Conservation (phyloP, 2,797 vertebrate species). For the Rhinella marina region DNA sequence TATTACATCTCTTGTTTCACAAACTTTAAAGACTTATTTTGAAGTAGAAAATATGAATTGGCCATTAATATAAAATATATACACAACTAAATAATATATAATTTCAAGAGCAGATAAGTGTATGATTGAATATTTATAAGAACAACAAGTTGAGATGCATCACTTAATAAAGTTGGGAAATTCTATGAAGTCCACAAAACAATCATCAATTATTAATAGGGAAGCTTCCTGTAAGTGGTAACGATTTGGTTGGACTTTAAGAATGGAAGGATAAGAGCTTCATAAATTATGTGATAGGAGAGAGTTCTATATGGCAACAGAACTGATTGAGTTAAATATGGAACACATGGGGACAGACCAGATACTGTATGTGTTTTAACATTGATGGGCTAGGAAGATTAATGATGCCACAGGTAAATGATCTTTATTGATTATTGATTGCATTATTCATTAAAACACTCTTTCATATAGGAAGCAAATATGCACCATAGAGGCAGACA, state of each 20-base stretch:
- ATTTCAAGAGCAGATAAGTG: neutral
- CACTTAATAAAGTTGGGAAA: constrained; percentile 26
- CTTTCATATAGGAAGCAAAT: neutral
- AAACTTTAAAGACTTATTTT: neutral
- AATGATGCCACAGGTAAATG: neutral
- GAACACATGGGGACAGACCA: neutral
- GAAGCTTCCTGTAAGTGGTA: constrained; percentile 27
- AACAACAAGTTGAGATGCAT: constrained; percentile 26
- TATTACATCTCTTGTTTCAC: neutral
- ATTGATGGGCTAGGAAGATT: neutral
- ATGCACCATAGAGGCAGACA: neutral
- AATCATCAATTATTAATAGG: constrained; percentile 36
- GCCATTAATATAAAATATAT: neutral
- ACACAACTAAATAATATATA: neutral
- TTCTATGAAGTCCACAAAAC: constrained; percentile 20
- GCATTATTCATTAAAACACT: constrained; percentile 1
- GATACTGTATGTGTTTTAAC: neutral
- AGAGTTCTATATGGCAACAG: neutral
- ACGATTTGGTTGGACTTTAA: neutral
- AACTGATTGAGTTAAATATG: constrained; percentile 1
- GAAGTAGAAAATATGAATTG: neutral
- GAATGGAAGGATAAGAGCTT: constrained; percentile 37
- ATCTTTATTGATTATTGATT: neutral
- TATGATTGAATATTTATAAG: constrained; percentile 42
- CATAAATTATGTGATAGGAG: constrained; percentile 31